Conservation (phyloP, 1,140 invertebrate genomes). For the Zaprionus tsacasi region DNA sequence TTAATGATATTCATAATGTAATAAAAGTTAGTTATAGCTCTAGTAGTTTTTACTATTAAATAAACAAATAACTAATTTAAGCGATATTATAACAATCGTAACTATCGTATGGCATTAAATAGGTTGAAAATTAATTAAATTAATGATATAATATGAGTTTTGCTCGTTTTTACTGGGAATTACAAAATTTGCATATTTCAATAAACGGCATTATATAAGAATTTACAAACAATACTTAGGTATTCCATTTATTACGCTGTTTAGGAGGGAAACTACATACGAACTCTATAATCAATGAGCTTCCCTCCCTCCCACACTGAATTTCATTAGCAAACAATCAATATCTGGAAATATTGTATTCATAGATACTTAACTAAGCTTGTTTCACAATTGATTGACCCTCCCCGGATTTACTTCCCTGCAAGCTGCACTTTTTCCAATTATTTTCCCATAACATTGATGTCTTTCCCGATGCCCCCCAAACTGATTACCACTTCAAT, state of each 20-base stretch:
- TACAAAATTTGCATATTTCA: background rate
- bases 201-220: background rate
- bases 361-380: background rate
- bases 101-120: background rate
- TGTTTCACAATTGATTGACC: background rate
- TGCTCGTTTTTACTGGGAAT: background rate
- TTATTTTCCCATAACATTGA: slow-evolving; percentile 14
- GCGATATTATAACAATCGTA: too few relatives aligned
- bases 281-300: background rate
- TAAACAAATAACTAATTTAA: too few relatives aligned
- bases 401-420: background rate
- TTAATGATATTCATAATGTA: too few relatives aligned
- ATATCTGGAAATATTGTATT: background rate
- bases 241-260: background rate
- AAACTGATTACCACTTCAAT: slow-evolving; percentile 9
- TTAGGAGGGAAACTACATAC: background rate
- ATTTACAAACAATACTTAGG: background rate
- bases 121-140: background rate
- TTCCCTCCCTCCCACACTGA: background rate
- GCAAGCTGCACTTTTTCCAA: slow-evolving; percentile 12
- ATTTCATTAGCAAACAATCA: background rate
- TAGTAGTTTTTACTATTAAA: too few relatives aligned
- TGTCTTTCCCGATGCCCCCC: slow-evolving; percentile 11
- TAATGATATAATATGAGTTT: background rate
- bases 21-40: too few relatives aligned